These are phyloP conservation scores for Epinephelus awoara DNA, from an alignment of 2,797 vertebrate genomes.

Conservation along the genomic window DNA sequence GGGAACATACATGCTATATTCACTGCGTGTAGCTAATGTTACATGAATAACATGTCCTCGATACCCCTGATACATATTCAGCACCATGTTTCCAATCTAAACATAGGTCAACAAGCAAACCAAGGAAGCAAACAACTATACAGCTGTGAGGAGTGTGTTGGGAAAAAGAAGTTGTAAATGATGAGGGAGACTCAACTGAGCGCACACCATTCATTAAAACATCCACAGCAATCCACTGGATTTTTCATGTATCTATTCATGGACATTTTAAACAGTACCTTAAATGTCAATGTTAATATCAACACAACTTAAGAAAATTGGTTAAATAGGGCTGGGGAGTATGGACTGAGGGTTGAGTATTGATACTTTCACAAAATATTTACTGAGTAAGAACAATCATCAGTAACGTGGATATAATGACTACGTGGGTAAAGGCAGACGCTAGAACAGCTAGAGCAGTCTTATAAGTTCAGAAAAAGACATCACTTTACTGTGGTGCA, in stretches of 20 bases:
- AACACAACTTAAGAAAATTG: too few relatives aligned
- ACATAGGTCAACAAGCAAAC: constrained; percentile 40
- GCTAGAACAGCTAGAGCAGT: too few relatives aligned
- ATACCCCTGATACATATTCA: constrained; percentile 59
- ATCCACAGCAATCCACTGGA: neutral
- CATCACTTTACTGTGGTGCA: too few relatives aligned
- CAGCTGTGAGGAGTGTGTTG: neutral
- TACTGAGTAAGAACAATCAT: too few relatives aligned
- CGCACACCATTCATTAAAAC: constrained; percentile 3
- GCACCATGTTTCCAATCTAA: constrained; percentile 49
- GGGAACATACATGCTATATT: constrained; percentile 43
- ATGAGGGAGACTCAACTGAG: neutral
- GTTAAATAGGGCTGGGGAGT: too few relatives aligned
- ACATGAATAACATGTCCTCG: constrained; percentile 68
- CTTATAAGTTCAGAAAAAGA: too few relatives aligned
- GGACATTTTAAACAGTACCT: neutral
- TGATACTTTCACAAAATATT: too few relatives aligned
- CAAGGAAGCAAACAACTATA: constrained; percentile 17
- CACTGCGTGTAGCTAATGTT: constrained; percentile 54
- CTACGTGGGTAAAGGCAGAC: too few relatives aligned
- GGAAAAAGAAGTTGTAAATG: constrained; percentile 10
- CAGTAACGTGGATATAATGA: too few relatives aligned
- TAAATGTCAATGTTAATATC: neutral
- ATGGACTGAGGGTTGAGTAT: too few relatives aligned
- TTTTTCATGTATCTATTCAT: neutral